phyloP scores from a whole-genome alignment of 2,888 invertebrate genomes.

The Dynastes tityus region DNA sequence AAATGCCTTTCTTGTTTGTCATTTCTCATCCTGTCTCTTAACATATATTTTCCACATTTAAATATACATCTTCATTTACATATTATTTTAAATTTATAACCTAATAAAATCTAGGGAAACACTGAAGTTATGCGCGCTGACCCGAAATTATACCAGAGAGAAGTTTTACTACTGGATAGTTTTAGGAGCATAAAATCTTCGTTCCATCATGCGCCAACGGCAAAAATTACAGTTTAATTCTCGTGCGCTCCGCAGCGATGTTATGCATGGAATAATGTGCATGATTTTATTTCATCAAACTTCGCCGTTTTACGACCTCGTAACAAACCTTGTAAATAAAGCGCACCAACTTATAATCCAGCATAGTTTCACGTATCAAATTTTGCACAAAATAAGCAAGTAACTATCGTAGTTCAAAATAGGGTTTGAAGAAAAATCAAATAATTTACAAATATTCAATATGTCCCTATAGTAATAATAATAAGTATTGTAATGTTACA shows the following conservation, averaged over 20 bases:
- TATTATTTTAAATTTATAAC: constrained; percentile 10
- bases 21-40: no score
- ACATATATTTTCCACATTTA: not conserved
- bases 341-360: no score
- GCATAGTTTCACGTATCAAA: no score
- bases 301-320: not conserved
- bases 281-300: not conserved
- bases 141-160: constrained; percentile 1
- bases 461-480: no score
- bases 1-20: no score
- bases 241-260: not conserved
- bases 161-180: not conserved
- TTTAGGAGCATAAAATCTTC: not conserved
- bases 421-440: no score
- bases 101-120: not conserved
- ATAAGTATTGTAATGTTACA: no score
- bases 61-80: constrained; percentile 15
- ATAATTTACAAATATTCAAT: no score
- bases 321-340: no score
- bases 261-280: not conserved
- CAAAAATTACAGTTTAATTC: not conserved
- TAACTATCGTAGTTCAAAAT: no score
- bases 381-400: no score
- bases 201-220: not conserved
- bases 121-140: not conserved